phyloP scores from a whole-genome alignment of 2,888 invertebrate genomes.

The Oligia latruncula region DNA sequence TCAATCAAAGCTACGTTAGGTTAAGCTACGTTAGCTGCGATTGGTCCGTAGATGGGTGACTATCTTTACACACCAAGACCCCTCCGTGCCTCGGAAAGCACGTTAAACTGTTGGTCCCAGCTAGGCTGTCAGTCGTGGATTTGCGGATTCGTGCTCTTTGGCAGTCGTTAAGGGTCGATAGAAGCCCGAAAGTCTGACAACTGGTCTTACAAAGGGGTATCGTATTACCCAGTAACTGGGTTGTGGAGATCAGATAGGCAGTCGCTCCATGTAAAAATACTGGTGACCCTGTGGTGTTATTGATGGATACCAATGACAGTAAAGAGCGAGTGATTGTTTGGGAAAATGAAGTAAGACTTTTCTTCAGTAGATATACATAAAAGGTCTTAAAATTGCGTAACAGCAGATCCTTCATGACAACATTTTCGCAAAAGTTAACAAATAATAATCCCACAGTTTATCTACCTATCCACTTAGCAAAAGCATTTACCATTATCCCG shows the following conservation, averaged over 20 bases:
- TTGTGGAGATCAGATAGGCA: neutral
- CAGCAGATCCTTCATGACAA: conserved; percentile 13
- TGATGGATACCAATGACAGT: neutral
- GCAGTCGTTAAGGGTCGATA: neutral
- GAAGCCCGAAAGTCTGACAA: neutral
- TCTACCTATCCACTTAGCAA: conserved; percentile 42
- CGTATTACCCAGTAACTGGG: neutral
- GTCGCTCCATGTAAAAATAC: too few species aligned
- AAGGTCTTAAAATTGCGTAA: conserved; percentile 18
- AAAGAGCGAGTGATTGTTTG: neutral
- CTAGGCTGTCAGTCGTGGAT: neutral
- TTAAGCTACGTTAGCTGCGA: neutral
- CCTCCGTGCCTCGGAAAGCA: too few species aligned
- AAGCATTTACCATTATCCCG: conserved; percentile 42
- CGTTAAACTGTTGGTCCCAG: neutral
- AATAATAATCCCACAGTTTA: conserved; percentile 47
- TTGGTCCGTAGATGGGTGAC: neutral
- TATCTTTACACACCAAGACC: neutral
- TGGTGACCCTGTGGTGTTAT: neutral
- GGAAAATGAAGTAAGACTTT: neutral
- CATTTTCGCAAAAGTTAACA: conserved; percentile 28
- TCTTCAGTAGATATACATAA: neutral
- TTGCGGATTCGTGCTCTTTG: too few species aligned
- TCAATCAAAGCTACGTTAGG: neutral
- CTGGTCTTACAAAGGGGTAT: neutral